Base-by-base conservation (phyloP, 2,888 invertebrate genomes). In the Aphelenchoides bicaudatus region DNA sequence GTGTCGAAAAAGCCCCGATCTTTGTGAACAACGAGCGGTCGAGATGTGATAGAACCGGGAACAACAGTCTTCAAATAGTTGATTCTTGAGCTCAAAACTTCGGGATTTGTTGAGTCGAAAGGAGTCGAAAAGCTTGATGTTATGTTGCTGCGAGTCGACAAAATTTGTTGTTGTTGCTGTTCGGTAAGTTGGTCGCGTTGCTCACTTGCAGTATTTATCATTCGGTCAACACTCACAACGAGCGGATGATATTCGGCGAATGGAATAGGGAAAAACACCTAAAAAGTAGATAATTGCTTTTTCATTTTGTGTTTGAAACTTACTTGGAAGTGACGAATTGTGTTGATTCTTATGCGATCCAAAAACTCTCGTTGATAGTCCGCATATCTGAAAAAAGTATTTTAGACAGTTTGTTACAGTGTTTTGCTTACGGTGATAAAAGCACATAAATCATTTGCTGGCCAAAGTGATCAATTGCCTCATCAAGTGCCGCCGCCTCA, bases 301-400 rank as follows among this genome's bases (percentile, higher is more conserved):
- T 43, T n/a, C 19, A 8, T 43, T n/a, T n/a, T n/a, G 6, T 43
- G 8, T 8, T n/a, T n/a, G 6, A n/a, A 4, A 5, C 43, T 29
- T 19, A 73, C 86, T 84, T 93, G 93, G 81, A 86, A 87, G 66
- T 88, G 87, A 67, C 84, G 82, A 65, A 96, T 90, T 2, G 91
- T 91, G 82, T 93, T 94, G 89, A 96, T 91, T 60, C 93, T 86
- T 10, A 91, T 88, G 75, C 93, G 84, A 79, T 96, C 94, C 46
- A 94, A 84, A 82, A 90, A 92, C 79, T 92, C 91, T 47, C 86
- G 82, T 71, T 86, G 86, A 68, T 89, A 84, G 71, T 87, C 86
- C 75, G 87, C 85, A 58, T 72, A n/a, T n/a, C n/a, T n/a, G n/a
- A n/a, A n/a, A n/a, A n/a, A n/a, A n/a, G n/a, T n/a, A n/a, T n/a